These are phyloP conservation scores for Rhinoptilus africanus DNA, from an alignment of 2,113 vertebrate genomes.

Conservation along the genomic window DNA sequence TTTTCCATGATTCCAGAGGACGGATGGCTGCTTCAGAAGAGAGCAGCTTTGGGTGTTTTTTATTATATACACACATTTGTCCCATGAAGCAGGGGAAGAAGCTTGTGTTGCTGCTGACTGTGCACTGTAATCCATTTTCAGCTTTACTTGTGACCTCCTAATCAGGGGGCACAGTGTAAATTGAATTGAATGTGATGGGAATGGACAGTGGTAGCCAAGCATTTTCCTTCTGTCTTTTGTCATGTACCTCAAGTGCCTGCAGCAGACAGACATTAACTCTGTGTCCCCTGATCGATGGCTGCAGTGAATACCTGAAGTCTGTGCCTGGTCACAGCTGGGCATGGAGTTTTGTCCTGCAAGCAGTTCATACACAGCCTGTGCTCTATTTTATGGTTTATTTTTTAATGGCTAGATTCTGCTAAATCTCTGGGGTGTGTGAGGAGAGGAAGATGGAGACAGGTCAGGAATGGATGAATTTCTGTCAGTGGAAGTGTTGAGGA, in stretches of 20 bases:
- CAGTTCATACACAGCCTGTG: not conserved
- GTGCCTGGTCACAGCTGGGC: not conserved
- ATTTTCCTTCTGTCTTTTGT: not conserved
- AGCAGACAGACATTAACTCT: not conserved
- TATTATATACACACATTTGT: accelerated
- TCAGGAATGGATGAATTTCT: not conserved
- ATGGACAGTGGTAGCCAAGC: not conserved
- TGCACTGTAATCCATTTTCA: not conserved
- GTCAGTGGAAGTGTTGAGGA: not conserved
- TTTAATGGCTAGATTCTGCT: not conserved
- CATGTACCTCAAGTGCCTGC: not conserved
- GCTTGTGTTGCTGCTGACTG: not conserved
- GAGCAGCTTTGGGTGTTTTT: not conserved
- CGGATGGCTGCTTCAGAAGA: not conserved
- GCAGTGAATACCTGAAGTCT: not conserved
- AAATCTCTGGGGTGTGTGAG: not conserved
- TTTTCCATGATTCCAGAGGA: not conserved
- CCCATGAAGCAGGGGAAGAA: not conserved
- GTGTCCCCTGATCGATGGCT: not conserved
- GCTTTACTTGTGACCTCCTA: not conserved
- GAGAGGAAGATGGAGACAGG: not conserved
- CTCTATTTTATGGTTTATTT: not conserved
- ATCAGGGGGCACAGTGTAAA: not conserved
- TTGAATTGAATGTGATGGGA: not conserved
- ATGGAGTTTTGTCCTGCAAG: not conserved